Percentiles rank a stretch among this genome's conserved stretches.
phyloP scores from a whole-genome alignment of 2,888 invertebrate genomes.

The Ectemnius continuus region DNA sequence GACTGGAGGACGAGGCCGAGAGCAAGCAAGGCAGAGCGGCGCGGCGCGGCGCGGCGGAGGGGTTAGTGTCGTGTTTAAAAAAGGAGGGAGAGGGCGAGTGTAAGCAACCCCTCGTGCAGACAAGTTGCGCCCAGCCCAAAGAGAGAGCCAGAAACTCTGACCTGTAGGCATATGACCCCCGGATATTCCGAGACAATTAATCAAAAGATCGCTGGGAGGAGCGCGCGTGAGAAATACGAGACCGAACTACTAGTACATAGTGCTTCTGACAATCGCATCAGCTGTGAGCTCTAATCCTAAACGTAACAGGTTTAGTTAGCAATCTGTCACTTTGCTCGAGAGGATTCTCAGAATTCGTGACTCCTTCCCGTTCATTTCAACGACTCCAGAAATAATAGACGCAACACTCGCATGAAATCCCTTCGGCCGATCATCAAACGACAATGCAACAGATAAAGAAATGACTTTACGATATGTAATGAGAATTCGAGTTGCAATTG shows the following conservation, averaged over 20 bases:
- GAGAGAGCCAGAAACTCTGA: constrained; percentile 21
- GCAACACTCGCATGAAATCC: no score
- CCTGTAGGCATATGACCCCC: constrained; percentile 56
- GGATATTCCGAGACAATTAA: constrained; percentile 68
- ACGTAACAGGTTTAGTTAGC: neutral
- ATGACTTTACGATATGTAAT: no score
- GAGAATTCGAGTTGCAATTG: neutral
- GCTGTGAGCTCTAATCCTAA: constrained; percentile 24
- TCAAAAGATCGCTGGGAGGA: constrained; percentile 67
- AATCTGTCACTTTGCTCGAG: no score
- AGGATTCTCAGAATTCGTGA: neutral
- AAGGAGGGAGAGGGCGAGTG: constrained; percentile 31
- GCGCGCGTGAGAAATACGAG: constrained; percentile 74
- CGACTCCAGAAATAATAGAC: no score
- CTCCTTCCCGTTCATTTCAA: no score
- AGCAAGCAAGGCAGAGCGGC: constrained; percentile 27
- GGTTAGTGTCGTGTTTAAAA: constrained; percentile 50
- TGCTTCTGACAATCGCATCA: constrained; percentile 53
- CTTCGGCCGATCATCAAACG: no score
- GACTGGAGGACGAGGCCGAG: constrained; percentile 35
- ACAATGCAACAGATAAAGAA: no score
- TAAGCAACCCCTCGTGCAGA: constrained; percentile 52
- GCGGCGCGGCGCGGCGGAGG: no score
- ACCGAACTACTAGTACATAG: constrained; percentile 50
- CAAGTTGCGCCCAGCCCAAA: constrained; percentile 36